Base-by-base conservation (phyloP, 2,113 vertebrate genomes). In the Pollimyrus isidori region DNA sequence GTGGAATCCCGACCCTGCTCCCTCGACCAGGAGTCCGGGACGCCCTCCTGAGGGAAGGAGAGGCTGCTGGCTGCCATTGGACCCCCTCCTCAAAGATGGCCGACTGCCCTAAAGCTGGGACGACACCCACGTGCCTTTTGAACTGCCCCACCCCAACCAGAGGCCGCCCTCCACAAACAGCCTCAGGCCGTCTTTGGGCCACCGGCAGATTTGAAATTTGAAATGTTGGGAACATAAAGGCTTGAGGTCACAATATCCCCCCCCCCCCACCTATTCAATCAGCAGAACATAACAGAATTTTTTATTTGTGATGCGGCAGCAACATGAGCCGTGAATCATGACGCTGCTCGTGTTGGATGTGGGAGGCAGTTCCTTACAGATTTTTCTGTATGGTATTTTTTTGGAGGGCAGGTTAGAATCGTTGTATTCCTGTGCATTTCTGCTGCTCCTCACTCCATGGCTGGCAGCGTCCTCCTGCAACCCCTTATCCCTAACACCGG, bases 361-460 rank as follows among this genome's bases (percentile, higher is more conserved):
- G 39, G 23, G 39, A 23, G 39, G 45, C 17, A 5, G 10, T 39
- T 89, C 82, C 56, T 7, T 23, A 0, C 0, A 49, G 21, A 45
- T 49, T 86, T 69, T 65, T 45, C 11, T 10, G 15, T 58, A 7
- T 0, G 93, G 95, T 95, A 95, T 93, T 93, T 94, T 95, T 94
- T 92, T 92, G 30, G 73, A 56, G 30, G 52, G 26, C 35, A 3
- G n/a, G 11, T 42, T 42, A 42, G 35, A 17, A 42, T 39, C 1
- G 1, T 0, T 35, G 30, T 9, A 76, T 17, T 5, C 30, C 69
- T 76, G 13, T 30, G 15, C 15, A 26, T 76, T 26, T 76, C 30
- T 39, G 15, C 35, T 19, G 73, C 35, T 80, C 15, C 73, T 42
- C 73, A 42, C 13, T 42, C 73, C 17, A 13, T 19, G 15, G 35